These are phyloP conservation scores for human DNA, from an alignment of 2,113 vertebrate species.

Conservation along the genomic window DNA sequence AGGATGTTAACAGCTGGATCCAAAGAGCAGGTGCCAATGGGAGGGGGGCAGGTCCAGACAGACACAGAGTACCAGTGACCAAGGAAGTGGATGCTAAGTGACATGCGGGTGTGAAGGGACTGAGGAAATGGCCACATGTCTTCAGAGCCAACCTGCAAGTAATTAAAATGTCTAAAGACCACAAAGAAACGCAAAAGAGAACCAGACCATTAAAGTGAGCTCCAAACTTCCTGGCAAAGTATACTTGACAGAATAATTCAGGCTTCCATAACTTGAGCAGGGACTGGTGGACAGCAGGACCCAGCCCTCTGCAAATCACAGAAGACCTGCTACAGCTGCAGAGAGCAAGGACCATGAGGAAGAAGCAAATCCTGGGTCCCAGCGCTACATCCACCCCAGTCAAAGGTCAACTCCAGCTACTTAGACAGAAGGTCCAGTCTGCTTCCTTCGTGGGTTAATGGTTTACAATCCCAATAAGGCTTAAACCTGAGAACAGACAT, in stretches of 20 bases:
- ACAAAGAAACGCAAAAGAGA: no score
- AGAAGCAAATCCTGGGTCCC: not conserved
- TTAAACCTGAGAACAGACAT: not conserved
- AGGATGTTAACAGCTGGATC: not conserved
- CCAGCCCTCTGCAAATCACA: no score
- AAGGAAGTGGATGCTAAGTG: accelerated
- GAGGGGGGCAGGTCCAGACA: not conserved
- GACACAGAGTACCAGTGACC: not conserved
- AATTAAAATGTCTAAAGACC: not conserved
- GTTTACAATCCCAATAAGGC: no score
- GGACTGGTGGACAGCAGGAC: not conserved
- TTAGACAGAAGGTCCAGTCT: no score
- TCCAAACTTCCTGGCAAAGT: no score
- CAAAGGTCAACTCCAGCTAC: accelerated
- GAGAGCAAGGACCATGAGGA: not conserved
- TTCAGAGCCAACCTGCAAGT: not conserved
- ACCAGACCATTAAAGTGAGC: not conserved
- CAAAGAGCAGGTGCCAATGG: not conserved
- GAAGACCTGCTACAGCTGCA: no score
- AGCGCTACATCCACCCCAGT: accelerated
- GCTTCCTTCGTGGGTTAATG: accelerated
- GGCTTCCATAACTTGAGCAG: not conserved
- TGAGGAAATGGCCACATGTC: not conserved
- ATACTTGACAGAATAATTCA: accelerated
- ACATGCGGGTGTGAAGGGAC: accelerated